A percentile compares a stretch with the other conserved stretches of the same genome.
phyloP scores from a whole-genome alignment of 1,140 invertebrate species.

The Penaeus vannamei region DNA sequence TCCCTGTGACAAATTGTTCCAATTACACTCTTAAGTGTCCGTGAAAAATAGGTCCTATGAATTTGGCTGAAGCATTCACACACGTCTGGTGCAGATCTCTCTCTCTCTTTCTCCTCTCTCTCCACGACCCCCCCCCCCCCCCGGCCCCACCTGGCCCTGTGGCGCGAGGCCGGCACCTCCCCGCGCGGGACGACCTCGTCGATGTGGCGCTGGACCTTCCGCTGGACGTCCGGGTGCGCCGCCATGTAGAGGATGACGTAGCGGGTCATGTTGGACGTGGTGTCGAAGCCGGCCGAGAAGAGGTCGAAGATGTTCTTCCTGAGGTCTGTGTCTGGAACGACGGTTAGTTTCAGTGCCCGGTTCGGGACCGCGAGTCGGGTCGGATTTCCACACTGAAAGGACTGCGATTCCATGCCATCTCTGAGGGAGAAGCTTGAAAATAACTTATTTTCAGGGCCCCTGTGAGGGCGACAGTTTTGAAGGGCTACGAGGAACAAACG shows the following conservation, averaged over 20 bases:
- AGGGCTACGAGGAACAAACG: not conserved
- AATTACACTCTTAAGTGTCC: too few relatives aligned
- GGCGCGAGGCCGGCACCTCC: not conserved
- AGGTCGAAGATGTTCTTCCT: slow-evolving; percentile 53
- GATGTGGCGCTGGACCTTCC: slow-evolving; percentile 51
- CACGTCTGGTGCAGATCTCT: too few relatives aligned
- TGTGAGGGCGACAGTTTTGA: not conserved
- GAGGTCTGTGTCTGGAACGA: slow-evolving; percentile 37
- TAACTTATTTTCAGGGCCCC: too few relatives aligned
- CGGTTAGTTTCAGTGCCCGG: not conserved
- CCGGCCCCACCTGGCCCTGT: slow-evolving; percentile 18
- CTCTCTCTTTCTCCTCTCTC: too few relatives aligned
- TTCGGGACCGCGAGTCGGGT: not conserved
- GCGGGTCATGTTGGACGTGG: slow-evolving; percentile 46
- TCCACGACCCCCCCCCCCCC: too few relatives aligned
- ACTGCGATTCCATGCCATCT: not conserved
- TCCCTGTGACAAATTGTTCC: too few relatives aligned
- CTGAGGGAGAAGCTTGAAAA: too few relatives aligned
- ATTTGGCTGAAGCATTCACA: too few relatives aligned
- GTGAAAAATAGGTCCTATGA: too few relatives aligned
- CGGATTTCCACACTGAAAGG: not conserved
- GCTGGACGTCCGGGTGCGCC: slow-evolving; percentile 62
- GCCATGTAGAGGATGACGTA: slow-evolving; percentile 62
- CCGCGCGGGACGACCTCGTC: slow-evolving; percentile 43
- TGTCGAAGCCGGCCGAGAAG: slow-evolving; percentile 67